phyloP scores from a whole-genome alignment of 2,113 vertebrate species.

The Rattus rattus region DNA sequence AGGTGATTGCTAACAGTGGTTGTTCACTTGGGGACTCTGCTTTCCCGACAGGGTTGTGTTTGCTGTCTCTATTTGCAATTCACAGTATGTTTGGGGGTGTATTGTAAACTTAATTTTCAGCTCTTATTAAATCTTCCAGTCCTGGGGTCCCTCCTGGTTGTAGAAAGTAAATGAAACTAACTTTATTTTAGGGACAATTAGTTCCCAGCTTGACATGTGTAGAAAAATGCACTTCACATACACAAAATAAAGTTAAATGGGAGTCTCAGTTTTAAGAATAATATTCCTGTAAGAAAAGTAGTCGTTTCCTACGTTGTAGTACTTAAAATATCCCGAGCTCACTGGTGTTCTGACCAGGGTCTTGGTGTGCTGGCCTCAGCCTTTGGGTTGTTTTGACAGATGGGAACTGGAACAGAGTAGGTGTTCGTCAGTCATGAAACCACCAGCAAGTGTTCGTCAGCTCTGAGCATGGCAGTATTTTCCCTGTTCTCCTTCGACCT shows the following conservation, averaged over 20 bases:
- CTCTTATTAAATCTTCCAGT: background rate
- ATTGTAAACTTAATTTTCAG: conserved; percentile 25
- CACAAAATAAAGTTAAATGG: background rate
- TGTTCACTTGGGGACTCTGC: conserved; percentile 22
- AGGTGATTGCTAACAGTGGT: background rate
- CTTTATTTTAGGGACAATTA: conserved; percentile 9
- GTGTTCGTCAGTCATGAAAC: background rate
- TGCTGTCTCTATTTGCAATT: conserved; percentile 21
- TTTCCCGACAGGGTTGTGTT: background rate
- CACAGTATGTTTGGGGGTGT: background rate
- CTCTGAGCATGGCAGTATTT: background rate
- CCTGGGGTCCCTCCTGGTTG: background rate
- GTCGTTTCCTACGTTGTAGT: background rate
- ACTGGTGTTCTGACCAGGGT: background rate
- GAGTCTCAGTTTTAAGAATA: conserved; percentile 29
- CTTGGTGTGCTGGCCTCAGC: background rate
- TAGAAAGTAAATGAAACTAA: background rate
- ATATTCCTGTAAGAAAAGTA: background rate
- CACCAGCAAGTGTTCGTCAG: background rate
- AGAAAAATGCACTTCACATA: background rate
- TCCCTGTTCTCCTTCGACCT: background rate
- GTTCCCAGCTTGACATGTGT: background rate
- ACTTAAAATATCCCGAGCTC: background rate
- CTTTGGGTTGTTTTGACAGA: conserved; percentile 40
- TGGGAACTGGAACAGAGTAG: background rate